Percentiles rank a stretch among this genome's conserved stretches.
Evolutionary conservation across 2,113 vertebrate species (phyloP).

Genomic region (Hippocampus abdominalis): DNA sequence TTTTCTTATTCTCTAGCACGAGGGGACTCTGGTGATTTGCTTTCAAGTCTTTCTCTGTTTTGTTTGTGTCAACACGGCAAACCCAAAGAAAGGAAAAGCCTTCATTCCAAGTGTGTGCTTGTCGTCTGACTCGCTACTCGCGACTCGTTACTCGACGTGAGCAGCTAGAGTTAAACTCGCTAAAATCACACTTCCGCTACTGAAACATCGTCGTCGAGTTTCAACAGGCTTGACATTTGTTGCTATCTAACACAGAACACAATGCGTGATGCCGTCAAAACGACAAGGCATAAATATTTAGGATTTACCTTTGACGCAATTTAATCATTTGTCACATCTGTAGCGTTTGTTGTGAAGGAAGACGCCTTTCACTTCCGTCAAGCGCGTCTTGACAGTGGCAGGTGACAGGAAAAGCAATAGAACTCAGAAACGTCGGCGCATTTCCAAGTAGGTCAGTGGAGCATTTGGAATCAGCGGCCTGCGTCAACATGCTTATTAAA

Average conservation of each 20-base stretch:
- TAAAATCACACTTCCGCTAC: neutral
- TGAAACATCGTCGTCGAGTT: neutral
- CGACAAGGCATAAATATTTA: neutral
- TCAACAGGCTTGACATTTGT: neutral
- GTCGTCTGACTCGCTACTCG: neutral
- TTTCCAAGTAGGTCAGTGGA: slow-evolving; percentile 6
- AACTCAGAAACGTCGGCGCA: neutral
- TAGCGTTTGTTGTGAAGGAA: neutral
- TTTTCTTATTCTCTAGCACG: too few relatives aligned
- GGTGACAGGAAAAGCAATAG: slow-evolving; percentile 1
- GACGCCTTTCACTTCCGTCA: neutral
- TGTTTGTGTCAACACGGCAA: too few relatives aligned
- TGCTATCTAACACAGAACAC: neutral
- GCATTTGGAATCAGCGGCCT: neutral
- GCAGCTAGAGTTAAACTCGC: neutral
- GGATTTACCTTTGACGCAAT: neutral
- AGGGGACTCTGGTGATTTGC: too few relatives aligned
- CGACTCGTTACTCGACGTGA: too few relatives aligned
- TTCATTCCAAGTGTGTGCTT: neutral
- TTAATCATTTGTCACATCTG: too few relatives aligned
- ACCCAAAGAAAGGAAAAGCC: too few relatives aligned
- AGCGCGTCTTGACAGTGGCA: neutral
- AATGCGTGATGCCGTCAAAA: neutral
- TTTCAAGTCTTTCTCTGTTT: too few relatives aligned
- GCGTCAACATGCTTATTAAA: neutral